phyloP scores from a whole-genome alignment of 2,797 vertebrate genomes.

The Ctenopoma kingsleyae region DNA sequence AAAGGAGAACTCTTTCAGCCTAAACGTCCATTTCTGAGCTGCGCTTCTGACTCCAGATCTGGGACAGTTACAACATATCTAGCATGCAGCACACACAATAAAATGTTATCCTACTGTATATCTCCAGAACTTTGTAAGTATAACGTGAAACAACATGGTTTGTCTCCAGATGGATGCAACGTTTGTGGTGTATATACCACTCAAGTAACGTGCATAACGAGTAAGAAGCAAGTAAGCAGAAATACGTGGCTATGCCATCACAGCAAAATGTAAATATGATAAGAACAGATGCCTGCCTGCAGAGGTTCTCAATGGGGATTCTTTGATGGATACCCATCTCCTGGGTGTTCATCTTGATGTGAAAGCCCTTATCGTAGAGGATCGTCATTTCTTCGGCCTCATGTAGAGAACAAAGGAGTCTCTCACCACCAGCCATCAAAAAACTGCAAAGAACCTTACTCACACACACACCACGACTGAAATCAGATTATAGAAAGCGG shows the following conservation, averaged over 20 bases:
- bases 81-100: neutral
- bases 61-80: neutral
- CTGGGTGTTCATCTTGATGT: conserved; percentile 78
- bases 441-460: conserved; percentile 32
- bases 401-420: conserved; percentile 82
- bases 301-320: conserved; percentile 73
- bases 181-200: conserved; percentile 9
- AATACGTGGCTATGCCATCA: conserved; percentile 41
- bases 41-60: too few species aligned
- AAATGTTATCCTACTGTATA: neutral
- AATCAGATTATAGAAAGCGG: conserved; percentile 12
- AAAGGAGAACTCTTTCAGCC: too few species aligned
- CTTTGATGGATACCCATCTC: conserved; percentile 68
- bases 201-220: conserved; percentile 22
- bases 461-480: conserved; percentile 5
- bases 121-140: neutral
- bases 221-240: conserved; percentile 47
- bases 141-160: conserved; percentile 16
- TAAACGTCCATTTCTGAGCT: too few species aligned
- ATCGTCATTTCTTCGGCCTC: conserved; percentile 75
- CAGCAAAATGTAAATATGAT: conserved; percentile 67
- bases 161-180: conserved; percentile 28
- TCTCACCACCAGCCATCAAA: conserved; percentile 73
- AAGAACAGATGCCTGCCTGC: conserved; percentile 64
- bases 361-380: conserved; percentile 80